Evolutionary conservation across 1,140 invertebrate genomes (phyloP), one percentile per base, ranked within the genome.

Genomic region (Acromyrmex charruanus): DNA sequence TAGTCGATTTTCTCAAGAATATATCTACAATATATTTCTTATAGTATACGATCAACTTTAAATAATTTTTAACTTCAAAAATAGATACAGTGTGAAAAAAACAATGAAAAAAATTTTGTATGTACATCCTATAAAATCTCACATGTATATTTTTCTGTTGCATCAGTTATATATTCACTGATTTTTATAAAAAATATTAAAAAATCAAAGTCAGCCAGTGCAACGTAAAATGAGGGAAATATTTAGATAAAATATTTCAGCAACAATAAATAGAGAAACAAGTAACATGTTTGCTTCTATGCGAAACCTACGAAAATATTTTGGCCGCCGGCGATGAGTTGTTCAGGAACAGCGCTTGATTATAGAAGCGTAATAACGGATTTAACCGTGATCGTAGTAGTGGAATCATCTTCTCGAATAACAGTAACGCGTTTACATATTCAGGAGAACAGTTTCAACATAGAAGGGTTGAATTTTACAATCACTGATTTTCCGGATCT

Each of bases 321-420:
- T 51, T n/a, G 9, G 2, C 55, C 55, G 55, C 55, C 14, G n/a
- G 39, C 55, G n/a, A 84, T 63, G 25, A 59, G 59, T 74, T 49
- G 68, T 84, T 71, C 77, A 55, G 49, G n/a, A 81, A 39, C 80
- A 12, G 7, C 55, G 58, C 69, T 63, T 74, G 39, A 74, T 84
- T 84, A 74, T 49, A 49, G 55, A 51, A 61, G 80, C 68, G 80
- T 82, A 82, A 82, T 82, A 74, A 82, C 35, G 25, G 18, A 82
- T 61, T 74, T 59, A 61, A 14, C 51, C 10, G 10, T 49, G 66
- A 49, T 12, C 68, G 12, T 74, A 55, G 25, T 55, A 55, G 53
- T 4, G 53, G 21, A 82, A 82, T 61, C 55, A 63, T 59, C 55
- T 61, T 59, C 6, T 25, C 18, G 39, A 68, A 61, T 51, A 55